These are phyloP conservation scores for Perizoma affinitatum DNA, from an alignment of 2,888 invertebrate species.

Conservation along the genomic window DNA sequence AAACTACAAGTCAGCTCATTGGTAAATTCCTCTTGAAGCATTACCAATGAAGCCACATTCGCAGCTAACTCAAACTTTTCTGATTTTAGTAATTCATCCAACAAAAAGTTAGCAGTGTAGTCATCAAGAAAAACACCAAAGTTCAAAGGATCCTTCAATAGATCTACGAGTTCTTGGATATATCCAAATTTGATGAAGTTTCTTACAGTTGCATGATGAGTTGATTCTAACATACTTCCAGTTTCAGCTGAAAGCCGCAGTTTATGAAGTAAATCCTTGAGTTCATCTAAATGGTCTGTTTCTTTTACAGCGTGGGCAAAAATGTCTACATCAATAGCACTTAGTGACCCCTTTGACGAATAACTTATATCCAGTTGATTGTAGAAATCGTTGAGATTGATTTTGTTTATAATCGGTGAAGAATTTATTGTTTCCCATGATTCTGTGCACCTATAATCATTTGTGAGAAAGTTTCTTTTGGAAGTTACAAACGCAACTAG, in stretches of 20 bases:
- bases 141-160: constrained; percentile 91
- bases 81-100: constrained; percentile 90
- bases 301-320: constrained; percentile 88
- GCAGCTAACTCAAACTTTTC: constrained; percentile 89
- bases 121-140: constrained; percentile 97
- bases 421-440: constrained; percentile 87
- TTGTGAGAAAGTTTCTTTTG: constrained; percentile 86
- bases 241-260: constrained; percentile 89
- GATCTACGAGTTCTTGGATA: constrained; percentile 86
- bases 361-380: constrained; percentile 88
- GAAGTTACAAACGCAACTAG: constrained; percentile 36
- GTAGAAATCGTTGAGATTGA: constrained; percentile 88
- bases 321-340: constrained; percentile 92
- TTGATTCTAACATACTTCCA: constrained; percentile 89
- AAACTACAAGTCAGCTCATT: constrained; percentile 88
- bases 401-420: constrained; percentile 84
- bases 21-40: constrained; percentile 94
- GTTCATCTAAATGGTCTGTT: constrained; percentile 86
- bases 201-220: constrained; percentile 91
- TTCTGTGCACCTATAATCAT: constrained; percentile 88
- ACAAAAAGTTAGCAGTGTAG: constrained; percentile 89
- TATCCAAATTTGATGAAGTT: constrained; percentile 81
- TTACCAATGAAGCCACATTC: constrained; percentile 89
- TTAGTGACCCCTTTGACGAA: constrained; percentile 85
- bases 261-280: constrained; percentile 88